A percentile compares a stretch with the other conserved stretches of the same genome.
phyloP scores from a whole-genome alignment of 1,140 invertebrate genomes.

The Anadara kagoshimensis region DNA sequence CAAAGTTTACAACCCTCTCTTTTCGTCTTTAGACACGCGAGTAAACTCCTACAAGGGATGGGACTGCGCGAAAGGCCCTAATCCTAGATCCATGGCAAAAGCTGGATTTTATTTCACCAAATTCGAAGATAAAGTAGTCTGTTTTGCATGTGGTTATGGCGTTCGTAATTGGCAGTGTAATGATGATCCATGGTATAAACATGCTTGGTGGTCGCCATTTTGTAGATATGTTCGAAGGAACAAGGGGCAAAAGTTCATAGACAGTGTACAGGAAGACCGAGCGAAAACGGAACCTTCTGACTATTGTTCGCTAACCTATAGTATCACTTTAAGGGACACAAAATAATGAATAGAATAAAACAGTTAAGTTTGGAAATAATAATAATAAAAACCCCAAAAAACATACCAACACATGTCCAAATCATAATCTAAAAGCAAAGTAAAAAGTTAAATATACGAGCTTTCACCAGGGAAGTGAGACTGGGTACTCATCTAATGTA shows the following conservation, averaged over 20 bases:
- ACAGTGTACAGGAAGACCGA: neutral
- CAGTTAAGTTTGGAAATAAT: too few relatives aligned
- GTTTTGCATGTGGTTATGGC: slow-evolving; percentile 20
- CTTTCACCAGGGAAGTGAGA: too few relatives aligned
- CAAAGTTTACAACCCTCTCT: slow-evolving; percentile 11
- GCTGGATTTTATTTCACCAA: slow-evolving; percentile 29
- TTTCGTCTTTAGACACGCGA: neutral
- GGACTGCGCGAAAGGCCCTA: neutral
- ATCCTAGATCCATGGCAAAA: neutral
- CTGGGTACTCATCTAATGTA: too few relatives aligned
- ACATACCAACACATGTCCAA: too few relatives aligned
- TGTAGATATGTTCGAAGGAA: slow-evolving; percentile 12
- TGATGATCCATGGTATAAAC: slow-evolving; percentile 19
- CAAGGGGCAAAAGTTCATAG: neutral
- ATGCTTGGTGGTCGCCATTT: slow-evolving; percentile 14
- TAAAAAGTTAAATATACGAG: too few relatives aligned
- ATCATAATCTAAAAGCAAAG: too few relatives aligned
- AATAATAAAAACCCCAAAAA: too few relatives aligned
- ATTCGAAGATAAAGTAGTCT: slow-evolving; percentile 20
- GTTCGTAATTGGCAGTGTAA: slow-evolving; percentile 9
- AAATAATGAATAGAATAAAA: too few relatives aligned
- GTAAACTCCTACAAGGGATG: neutral
- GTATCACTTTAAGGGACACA: neutral
- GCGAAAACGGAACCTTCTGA: neutral
- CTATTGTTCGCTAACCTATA: slow-evolving; percentile 2